Evolutionary conservation across 2,113 vertebrate species (phyloP).

Genomic region (Fukomys damarensis): DNA sequence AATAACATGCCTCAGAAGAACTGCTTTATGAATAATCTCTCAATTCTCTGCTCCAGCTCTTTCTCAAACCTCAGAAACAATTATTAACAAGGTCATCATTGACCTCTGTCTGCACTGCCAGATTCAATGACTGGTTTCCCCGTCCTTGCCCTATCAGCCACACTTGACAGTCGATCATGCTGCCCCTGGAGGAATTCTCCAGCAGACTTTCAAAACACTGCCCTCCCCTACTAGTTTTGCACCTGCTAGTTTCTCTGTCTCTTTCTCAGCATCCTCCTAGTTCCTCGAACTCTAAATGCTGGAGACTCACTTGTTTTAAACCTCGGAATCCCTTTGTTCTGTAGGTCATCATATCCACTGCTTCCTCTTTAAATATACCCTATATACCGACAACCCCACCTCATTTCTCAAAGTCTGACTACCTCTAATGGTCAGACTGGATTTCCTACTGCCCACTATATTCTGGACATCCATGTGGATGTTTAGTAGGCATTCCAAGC

Average conservation of each 20-base stretch:
- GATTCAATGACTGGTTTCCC: neutral
- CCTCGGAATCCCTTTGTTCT: neutral
- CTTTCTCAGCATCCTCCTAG: neutral
- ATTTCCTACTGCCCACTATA: neutral
- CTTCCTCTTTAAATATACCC: neutral
- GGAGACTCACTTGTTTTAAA: neutral
- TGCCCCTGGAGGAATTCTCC: neutral
- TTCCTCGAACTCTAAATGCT: neutral
- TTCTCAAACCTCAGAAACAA: neutral
- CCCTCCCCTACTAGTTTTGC: neutral
- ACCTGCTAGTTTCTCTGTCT: neutral
- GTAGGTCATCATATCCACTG: neutral
- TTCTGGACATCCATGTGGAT: neutral
- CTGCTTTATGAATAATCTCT: neutral
- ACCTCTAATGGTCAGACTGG: neutral
- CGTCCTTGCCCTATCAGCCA: neutral
- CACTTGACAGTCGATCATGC: neutral
- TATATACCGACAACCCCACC: neutral
- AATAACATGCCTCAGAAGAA: neutral
- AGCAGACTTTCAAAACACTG: neutral
- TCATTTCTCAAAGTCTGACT: neutral
- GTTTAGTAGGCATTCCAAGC: neutral
- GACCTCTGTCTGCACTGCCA: neutral
- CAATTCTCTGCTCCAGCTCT: neutral
- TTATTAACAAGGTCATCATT: neutral